phyloP scores from a whole-genome alignment of 2,888 invertebrate species.

The Acrobasis consociella region DNA sequence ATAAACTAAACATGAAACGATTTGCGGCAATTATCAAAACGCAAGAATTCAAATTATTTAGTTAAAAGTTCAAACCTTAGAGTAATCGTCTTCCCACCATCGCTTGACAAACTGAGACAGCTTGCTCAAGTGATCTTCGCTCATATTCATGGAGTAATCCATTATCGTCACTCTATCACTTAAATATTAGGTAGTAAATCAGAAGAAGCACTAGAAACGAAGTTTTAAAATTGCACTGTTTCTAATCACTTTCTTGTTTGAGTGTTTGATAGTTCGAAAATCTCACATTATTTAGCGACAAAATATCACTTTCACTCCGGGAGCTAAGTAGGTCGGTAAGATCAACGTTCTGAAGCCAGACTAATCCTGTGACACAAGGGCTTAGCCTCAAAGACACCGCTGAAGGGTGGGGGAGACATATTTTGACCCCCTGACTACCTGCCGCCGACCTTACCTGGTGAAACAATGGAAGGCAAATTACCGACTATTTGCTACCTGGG shows the following conservation, averaged over 20 bases:
- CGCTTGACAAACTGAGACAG: constrained; percentile 63
- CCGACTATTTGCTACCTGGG: not conserved
- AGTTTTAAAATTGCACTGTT: too few species aligned
- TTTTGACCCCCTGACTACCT: constrained; percentile 26
- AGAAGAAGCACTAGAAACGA: not conserved
- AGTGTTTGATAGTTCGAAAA: too few species aligned
- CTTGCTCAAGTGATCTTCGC: constrained; percentile 52
- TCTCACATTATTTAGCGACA: too few species aligned
- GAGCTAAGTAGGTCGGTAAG: constrained; percentile 32
- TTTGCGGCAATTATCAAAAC: constrained; percentile 1
- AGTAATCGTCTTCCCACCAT: constrained; percentile 69
- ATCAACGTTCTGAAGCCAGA: constrained; percentile 43
- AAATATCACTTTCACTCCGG: constrained; percentile 4
- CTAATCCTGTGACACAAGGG: constrained; percentile 56
- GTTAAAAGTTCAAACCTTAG: constrained; percentile 46
- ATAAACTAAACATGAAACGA: not conserved
- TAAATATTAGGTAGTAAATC: not conserved
- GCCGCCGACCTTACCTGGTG: constrained; percentile 26
- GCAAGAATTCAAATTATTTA: not conserved
- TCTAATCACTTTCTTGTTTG: too few species aligned
- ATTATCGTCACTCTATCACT: constrained; percentile 2
- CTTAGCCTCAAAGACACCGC: constrained; percentile 45
- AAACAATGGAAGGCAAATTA: constrained; percentile 38
- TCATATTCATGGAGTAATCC: constrained; percentile 44
- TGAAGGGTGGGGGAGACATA: constrained; percentile 44